Conservation (phyloP, 2,888 invertebrate species). For the Caenorhabditis plicata region DNA sequence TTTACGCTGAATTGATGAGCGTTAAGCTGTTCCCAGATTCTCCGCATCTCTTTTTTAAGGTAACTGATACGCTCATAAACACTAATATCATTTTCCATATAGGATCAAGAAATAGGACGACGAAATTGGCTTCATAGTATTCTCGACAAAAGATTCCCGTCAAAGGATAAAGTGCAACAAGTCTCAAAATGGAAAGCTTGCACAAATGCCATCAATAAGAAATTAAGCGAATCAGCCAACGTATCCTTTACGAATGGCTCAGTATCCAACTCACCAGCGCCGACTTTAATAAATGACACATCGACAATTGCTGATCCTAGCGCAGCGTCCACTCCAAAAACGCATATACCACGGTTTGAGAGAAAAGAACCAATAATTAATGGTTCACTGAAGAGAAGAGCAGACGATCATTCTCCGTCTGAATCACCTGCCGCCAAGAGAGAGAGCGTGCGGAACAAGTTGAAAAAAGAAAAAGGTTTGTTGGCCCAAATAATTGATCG, state of each 20-base stretch:
- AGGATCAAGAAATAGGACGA: slow-evolving; percentile 47
- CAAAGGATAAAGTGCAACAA: slow-evolving; percentile 30
- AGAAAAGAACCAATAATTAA: background rate
- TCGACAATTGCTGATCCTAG: too few species aligned
- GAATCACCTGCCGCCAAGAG: slow-evolving; percentile 12
- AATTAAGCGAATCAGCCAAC: too few species aligned
- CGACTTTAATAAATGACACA: too few species aligned
- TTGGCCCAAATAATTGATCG: background rate
- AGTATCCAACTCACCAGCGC: too few species aligned
- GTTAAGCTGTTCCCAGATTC: slow-evolving; percentile 39
- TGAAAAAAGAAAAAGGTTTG: slow-evolving; percentile 14
- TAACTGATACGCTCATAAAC: too few species aligned
- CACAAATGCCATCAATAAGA: slow-evolving; percentile 48
- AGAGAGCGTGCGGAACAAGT: slow-evolving; percentile 23
- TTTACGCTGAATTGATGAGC: slow-evolving; percentile 45
- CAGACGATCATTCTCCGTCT: slow-evolving; percentile 3
- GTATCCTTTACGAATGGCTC: too few species aligned
- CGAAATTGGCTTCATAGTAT: slow-evolving; percentile 49
- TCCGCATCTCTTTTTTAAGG: slow-evolving; percentile 47
- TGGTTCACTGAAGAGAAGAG: slow-evolving; percentile 16
- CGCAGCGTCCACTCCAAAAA: too few species aligned
- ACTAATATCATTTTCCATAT: too few species aligned
- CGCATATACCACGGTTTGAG: background rate
- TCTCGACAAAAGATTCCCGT: slow-evolving; percentile 47
- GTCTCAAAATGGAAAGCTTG: slow-evolving; percentile 49